Evolutionary conservation across 2,113 vertebrate genomes (phyloP), one percentile per base, ranked within the genome.

Genomic region (Pterocles burchelli): DNA sequence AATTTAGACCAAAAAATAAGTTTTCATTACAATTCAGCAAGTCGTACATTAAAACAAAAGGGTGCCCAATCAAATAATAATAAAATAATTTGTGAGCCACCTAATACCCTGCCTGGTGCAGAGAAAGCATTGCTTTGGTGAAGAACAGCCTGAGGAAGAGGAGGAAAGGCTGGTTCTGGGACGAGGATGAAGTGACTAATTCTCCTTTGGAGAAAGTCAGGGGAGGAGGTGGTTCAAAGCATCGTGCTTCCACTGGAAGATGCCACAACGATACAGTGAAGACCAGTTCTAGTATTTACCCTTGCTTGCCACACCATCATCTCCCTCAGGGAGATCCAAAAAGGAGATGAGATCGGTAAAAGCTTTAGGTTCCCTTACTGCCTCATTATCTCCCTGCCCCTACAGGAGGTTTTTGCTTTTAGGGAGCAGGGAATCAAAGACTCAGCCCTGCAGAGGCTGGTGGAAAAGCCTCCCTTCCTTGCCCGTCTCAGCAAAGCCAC

Each of bases 1-100:
- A 58, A 61, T 66, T 73, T 57, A 88, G 54, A 74, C 19, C 43
- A 79, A 54, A 89, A 79, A 83, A 82, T 31, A 78, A 6, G 31
- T 77, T 70, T 59, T 43, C 41, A n/a, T 48, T 57, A 43, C 80
- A 51, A 88, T 88, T 96, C 75, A 55, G 67, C 36, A 77, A 71
- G 33, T 62, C 58, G 29, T n/a, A 21, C 28, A 17, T 41, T 43
- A 65, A 95, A 86, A 61, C 38, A 28, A 70, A 78, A 70, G 36
- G 14, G 13, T 55, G 31, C 5, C 31, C 4, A 58, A 58, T 43
- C 45, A 77, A 70, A 84, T 38, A 31, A 45, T 33, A 86, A 49
- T 29, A 65, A 90, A 77, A 24, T 19, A 10, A 55, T 51, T 58
- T 70, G 36, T 80, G 34, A 79, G 49, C 52, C 41, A 57, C 14